Percentiles rank a stretch among this genome's conserved stretches.
Evolutionary conservation across 2,888 invertebrate genomes (phyloP).

Genomic region (Balanococcus diminutus): DNA sequence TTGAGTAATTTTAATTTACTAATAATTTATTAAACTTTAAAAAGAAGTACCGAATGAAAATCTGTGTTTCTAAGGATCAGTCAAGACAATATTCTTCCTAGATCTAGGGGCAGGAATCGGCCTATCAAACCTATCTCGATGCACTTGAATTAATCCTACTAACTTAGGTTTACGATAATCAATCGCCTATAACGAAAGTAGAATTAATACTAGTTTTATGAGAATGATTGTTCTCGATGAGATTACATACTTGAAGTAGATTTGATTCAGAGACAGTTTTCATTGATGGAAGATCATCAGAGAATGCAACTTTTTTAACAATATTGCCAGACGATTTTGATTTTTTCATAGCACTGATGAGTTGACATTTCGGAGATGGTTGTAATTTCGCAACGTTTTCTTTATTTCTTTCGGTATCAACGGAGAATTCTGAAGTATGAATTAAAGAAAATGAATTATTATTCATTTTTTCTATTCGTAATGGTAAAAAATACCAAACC

Average conservation of each 20-base stretch:
- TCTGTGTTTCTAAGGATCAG: too few relatives aligned
- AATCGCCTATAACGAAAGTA: not conserved
- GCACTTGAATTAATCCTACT: not conserved
- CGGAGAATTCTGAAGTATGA: too few relatives aligned
- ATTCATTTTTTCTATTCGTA: not conserved
- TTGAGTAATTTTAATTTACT: too few relatives aligned
- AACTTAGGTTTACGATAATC: not conserved
- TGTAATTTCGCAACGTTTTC: not conserved
- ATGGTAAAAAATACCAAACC: not conserved
- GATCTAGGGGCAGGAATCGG: not conserved
- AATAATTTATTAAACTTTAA: too few relatives aligned
- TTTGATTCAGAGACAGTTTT: conserved; percentile 16
- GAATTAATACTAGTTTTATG: not conserved
- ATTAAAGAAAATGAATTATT: too few relatives aligned
- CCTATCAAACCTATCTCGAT: not conserved
- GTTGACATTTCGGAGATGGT: not conserved
- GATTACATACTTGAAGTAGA: not conserved
- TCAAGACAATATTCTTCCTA: not conserved
- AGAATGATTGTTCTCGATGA: not conserved
- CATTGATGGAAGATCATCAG: not conserved
- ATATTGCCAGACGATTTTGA: conserved; percentile 7
- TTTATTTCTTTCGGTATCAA: not conserved
- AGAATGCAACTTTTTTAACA: conserved; percentile 10
- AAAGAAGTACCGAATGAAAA: too few relatives aligned
- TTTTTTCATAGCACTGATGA: conserved; percentile 15